Percentiles rank a stretch among this genome's conserved stretches.
These are phyloP conservation scores for Patella ulyssiponensis DNA, from an alignment of 2,888 invertebrate species.

Conservation along the genomic window DNA sequence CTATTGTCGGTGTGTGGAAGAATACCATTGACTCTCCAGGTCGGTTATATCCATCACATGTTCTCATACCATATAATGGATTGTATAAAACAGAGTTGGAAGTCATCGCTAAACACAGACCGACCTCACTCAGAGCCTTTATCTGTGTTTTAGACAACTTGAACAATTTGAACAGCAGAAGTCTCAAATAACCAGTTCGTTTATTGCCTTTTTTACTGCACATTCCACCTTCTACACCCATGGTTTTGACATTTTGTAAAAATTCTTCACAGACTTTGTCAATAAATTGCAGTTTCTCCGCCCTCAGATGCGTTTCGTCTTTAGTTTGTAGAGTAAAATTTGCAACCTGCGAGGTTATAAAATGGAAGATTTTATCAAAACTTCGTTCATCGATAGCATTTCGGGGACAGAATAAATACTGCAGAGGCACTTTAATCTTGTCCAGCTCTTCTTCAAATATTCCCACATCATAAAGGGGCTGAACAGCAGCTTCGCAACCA, in stretches of 20 bases:
- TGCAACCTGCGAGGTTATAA: neutral
- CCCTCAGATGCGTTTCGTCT: neutral
- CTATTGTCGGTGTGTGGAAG: constrained; percentile 42
- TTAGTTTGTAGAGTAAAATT: neutral
- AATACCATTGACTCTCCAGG: constrained; percentile 42
- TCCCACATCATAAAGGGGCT: constrained; percentile 41
- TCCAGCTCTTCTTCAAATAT: constrained; percentile 33
- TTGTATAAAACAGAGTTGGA: constrained; percentile 33
- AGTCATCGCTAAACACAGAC: constrained; percentile 49
- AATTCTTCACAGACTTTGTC: neutral
- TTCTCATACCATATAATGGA: constrained; percentile 30
- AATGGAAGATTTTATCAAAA: constrained; percentile 29
- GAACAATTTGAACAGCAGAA: constrained; percentile 20
- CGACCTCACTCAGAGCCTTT: constrained; percentile 37
- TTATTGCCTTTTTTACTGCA: no score
- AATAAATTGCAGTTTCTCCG: neutral
- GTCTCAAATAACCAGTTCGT: neutral
- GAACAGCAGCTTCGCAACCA: constrained; percentile 47
- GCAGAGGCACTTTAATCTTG: constrained; percentile 33
- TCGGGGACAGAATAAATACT: constrained; percentile 42
- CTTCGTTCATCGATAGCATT: constrained; percentile 38
- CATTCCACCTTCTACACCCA: neutral
- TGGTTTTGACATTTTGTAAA: neutral
- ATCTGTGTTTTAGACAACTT: constrained; percentile 40
- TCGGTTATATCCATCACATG: constrained; percentile 49